Conservation (phyloP, 2,888 invertebrate genomes). For the Ptilodon capucinus region DNA sequence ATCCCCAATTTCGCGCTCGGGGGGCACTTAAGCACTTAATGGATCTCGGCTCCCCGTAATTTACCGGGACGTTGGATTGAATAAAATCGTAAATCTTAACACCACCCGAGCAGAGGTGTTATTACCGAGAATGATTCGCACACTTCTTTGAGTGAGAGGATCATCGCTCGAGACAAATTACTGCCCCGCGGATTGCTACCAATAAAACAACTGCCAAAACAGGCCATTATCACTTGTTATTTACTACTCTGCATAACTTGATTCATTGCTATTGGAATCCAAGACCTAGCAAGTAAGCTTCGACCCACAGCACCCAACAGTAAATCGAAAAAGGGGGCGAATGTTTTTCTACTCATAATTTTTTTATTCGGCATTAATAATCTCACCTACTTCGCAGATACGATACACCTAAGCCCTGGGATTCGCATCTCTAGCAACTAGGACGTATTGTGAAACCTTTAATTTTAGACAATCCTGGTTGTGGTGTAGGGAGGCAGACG, state of each 20-base stretch:
- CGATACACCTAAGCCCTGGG: too few relatives aligned
- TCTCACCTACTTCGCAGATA: too few relatives aligned
- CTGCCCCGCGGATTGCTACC: slow-evolving; percentile 26
- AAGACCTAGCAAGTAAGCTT: slow-evolving; percentile 7
- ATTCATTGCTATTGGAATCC: slow-evolving; percentile 7
- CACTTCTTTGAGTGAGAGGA: slow-evolving; percentile 49
- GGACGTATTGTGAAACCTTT: too few relatives aligned
- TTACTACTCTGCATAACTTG: slow-evolving; percentile 17
- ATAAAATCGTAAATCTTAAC: slow-evolving; percentile 80
- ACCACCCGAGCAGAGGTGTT: slow-evolving; percentile 61
- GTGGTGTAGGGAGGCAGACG: slow-evolving; percentile 35
- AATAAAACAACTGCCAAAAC: slow-evolving; percentile 30
- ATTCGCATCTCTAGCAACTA: too few relatives aligned
- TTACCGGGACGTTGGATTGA: slow-evolving; percentile 77
- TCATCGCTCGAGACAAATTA: slow-evolving; percentile 48
- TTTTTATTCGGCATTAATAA: neutral
- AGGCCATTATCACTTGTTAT: slow-evolving; percentile 13
- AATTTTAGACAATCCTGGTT: slow-evolving; percentile 35
- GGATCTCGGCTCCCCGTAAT: slow-evolving; percentile 78
- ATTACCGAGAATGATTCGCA: slow-evolving; percentile 68
- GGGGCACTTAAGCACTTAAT: slow-evolving; percentile 81
- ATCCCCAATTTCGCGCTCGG: slow-evolving; percentile 80
- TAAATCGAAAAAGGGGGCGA: neutral
- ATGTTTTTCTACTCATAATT: neutral
- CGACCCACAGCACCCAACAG: neutral